Evolutionary conservation across 2,797 vertebrate species (phyloP).

Genomic region (Siniperca obscura): DNA sequence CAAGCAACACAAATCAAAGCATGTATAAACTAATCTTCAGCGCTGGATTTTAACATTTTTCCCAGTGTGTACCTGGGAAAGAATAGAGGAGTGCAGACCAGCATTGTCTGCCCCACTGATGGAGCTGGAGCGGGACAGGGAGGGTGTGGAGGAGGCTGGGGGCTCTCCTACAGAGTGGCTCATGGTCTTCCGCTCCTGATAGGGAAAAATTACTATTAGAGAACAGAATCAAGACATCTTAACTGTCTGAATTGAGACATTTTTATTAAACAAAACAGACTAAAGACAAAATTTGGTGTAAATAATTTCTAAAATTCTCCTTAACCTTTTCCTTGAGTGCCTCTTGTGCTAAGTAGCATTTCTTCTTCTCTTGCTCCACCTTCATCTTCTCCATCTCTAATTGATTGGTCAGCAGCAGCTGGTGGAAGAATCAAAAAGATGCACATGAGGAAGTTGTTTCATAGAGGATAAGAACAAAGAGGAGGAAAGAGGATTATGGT

Average conservation of each 20-base stretch:
- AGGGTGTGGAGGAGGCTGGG: constrained; percentile 90
- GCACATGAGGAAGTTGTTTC: constrained; percentile 21
- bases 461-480: neutral
- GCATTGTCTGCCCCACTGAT: constrained; percentile 91
- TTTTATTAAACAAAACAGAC: neutral
- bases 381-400: constrained; percentile 99
- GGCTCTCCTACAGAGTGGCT: constrained; percentile 81
- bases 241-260: neutral
- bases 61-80: constrained; percentile 87
- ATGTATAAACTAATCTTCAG: neutral
- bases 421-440: constrained; percentile 27
- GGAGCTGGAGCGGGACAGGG: constrained; percentile 96
- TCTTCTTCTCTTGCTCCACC: constrained; percentile 98
- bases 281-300: neutral
- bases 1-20: neutral
- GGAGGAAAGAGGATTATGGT: constrained; percentile 34
- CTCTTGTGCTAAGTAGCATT: constrained; percentile 92
- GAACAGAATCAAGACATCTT: neutral
- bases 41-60: neutral
- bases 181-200: constrained; percentile 89
- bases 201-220: neutral
- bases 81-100: constrained; percentile 88
- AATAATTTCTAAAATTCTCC: neutral
- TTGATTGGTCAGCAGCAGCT: constrained; percentile 92
- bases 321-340: constrained; percentile 94